Percentiles rank a stretch among this genome's conserved stretches.
phyloP scores from a whole-genome alignment of 2,888 invertebrate genomes.

The Rhagium mordax region DNA sequence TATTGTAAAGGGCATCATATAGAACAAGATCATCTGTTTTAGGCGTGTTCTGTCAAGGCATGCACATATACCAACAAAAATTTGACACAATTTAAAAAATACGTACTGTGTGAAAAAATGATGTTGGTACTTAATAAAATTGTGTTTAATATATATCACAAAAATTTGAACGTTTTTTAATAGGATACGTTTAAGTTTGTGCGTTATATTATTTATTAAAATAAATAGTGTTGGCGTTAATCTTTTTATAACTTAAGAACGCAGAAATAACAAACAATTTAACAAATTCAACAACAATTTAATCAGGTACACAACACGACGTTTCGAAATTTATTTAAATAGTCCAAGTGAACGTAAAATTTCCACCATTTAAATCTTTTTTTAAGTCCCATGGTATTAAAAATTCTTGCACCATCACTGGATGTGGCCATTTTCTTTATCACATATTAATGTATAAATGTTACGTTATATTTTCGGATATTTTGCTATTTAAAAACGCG shows the following conservation, averaged over 20 bases:
- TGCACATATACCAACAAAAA: not conserved
- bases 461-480: constrained; percentile 34
- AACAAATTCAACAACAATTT: constrained; percentile 38
- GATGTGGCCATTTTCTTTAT: constrained; percentile 51
- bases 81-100: not conserved
- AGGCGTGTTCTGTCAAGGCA: constrained; percentile 36
- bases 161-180: constrained; percentile 31
- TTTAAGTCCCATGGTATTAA: constrained; percentile 61
- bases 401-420: constrained; percentile 58
- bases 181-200: constrained; percentile 48
- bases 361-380: constrained; percentile 67
- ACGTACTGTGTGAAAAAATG: constrained; percentile 40
- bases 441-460: constrained; percentile 36
- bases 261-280: constrained; percentile 40
- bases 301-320: constrained; percentile 62
- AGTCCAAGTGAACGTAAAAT: constrained; percentile 64
- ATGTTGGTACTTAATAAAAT: constrained; percentile 26
- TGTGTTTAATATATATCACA: constrained; percentile 38
- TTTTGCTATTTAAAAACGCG: constrained; percentile 33
- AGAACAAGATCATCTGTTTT: constrained; percentile 43
- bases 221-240: constrained; percentile 26
- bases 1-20: constrained; percentile 31
- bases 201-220: constrained; percentile 35
- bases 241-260: constrained; percentile 48
- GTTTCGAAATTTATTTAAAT: constrained; percentile 36